Evolutionary conservation across 2,113 vertebrate genomes (phyloP).

Genomic region (Chlorodrepanis virens): DNA sequence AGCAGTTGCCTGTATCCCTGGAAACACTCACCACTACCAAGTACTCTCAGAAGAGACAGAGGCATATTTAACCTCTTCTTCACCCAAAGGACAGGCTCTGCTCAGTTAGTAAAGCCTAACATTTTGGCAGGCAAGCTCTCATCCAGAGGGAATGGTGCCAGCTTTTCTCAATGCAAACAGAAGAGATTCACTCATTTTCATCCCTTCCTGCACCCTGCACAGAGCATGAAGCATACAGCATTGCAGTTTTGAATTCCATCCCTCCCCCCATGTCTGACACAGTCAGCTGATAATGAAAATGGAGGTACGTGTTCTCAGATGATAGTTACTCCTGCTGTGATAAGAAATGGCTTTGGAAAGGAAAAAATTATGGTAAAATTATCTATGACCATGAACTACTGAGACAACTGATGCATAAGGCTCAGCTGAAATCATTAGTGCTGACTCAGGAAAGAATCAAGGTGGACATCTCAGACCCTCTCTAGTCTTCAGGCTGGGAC

Average conservation of each 20-base stretch:
- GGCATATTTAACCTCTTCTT: conserved; percentile 1
- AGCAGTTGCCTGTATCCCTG: neutral
- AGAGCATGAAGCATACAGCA: neutral
- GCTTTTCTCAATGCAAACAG: neutral
- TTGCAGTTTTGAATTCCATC: neutral
- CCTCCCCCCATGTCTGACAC: neutral
- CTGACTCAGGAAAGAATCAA: neutral
- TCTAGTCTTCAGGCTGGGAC: neutral
- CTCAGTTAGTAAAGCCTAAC: neutral
- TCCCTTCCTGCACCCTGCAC: neutral
- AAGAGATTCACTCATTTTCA: neutral
- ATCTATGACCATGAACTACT: neutral
- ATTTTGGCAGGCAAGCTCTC: neutral
- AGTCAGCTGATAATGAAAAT: neutral
- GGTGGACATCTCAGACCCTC: neutral
- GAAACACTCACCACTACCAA: neutral
- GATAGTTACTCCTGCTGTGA: neutral
- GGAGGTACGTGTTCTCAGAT: neutral
- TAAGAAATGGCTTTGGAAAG: neutral
- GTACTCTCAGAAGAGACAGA: neutral
- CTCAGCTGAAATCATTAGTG: neutral
- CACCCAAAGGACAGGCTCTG: neutral
- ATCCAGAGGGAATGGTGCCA: neutral
- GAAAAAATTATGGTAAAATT: neutral
- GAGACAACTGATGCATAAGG: neutral